Evolutionary conservation across 2,113 vertebrate genomes (phyloP), one percentile per base, ranked within the genome.

Genomic region (Peucedramus taeniatus): DNA sequence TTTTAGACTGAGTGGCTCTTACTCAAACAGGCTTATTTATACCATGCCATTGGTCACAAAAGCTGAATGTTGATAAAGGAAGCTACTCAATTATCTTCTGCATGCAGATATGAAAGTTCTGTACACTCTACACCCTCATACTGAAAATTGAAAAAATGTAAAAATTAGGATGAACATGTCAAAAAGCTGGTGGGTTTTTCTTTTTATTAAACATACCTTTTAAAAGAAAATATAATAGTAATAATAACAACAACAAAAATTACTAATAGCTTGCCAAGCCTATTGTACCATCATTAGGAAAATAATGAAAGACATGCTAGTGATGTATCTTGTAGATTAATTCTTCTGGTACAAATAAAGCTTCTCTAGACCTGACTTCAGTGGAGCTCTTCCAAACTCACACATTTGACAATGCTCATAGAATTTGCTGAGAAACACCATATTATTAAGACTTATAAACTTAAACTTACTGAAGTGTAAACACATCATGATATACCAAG

Each of bases 121-220:
- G 42, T 39, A 35, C 15, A 65, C 50, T 83, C 33, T 89, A 50
- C 13, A 61, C 13, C 5, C 33, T 66, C 22, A 61, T 18, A 37
- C 22, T 63, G 23, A 40, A 69, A 78, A 87, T 5, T 35, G 27
- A 80, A 89, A 93, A 66, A 66, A 39, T 22, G 15, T 49, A 37
- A 84, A 72, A 70, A 61, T 57, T 37, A 44, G 45, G 59, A 83
- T 42, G 9, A 77, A 54, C 4, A 13, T 11, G 30, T 77, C 15
- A 70, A 54, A 57, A 75, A 59, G 17, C 22, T 30, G 24, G 22
- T n/a, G 3, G 3, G 0, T 1, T 35, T 23, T 70, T 30, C 23
- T 70, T 77, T 24, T 40, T 24, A 53, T 63, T 35, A 66, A n/a
- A 51, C n/a, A 21, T 31, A 40, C 11, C 1, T 60, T 87, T 91